Conservation (phyloP, 2,888 invertebrate species). For the Pseudococcus longispinus region DNA sequence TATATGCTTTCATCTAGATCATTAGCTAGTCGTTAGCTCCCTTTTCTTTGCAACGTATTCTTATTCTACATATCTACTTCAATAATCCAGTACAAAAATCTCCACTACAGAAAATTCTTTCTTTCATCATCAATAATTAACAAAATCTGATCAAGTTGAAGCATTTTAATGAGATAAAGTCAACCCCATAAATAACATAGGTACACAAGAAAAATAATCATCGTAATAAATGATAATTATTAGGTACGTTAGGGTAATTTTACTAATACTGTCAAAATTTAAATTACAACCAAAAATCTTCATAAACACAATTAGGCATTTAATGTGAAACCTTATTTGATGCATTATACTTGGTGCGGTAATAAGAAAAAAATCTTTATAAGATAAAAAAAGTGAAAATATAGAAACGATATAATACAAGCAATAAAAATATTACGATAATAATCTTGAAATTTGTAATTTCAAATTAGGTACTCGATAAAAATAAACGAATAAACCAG, state of each 20-base stretch:
- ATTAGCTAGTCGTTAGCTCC: too few species aligned
- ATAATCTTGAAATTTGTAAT: background rate
- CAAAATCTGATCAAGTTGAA: background rate
- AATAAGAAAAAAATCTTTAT: slow-evolving; percentile 5
- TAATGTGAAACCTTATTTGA: background rate
- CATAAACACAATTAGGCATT: background rate
- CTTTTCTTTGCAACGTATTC: too few species aligned
- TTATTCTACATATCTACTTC: too few species aligned
- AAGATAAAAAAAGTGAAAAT: slow-evolving; percentile 34
- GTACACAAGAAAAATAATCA: too few species aligned
- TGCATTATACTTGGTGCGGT: background rate
- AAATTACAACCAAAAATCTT: background rate
- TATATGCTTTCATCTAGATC: too few species aligned
- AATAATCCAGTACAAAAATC: too few species aligned
- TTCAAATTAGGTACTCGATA: background rate
- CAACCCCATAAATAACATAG: background rate
- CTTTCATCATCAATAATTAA: too few species aligned
- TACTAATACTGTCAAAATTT: background rate
- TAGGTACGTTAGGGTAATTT: background rate
- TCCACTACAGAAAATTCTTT: too few species aligned
- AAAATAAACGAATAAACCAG: background rate
- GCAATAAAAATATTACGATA: background rate
- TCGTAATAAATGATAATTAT: background rate
- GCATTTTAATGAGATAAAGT: background rate
- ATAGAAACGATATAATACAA: background rate